Conservation (phyloP, 2,797 vertebrate genomes). For the Spinibarbus caldwelli region DNA sequence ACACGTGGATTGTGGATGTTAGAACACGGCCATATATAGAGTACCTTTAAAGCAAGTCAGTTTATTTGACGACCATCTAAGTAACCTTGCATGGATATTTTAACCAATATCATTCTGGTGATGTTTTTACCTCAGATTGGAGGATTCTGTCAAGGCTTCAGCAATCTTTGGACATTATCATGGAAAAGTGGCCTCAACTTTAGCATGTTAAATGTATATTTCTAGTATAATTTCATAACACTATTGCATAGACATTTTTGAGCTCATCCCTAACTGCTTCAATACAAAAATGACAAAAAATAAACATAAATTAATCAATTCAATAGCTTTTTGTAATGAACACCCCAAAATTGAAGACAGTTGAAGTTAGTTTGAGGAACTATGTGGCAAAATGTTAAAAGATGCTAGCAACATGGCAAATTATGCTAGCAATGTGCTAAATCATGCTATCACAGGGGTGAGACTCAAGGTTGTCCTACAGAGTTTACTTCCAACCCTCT, state of each 20-base stretch:
- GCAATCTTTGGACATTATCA: background rate
- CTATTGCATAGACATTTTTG: background rate
- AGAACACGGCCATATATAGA: too few species aligned
- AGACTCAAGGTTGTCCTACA: too few species aligned
- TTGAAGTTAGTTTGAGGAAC: too few species aligned
- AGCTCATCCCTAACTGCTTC: background rate
- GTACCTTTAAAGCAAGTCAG: background rate
- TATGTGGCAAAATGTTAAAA: too few species aligned
- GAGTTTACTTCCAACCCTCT: too few species aligned
- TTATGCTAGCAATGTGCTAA: too few species aligned
- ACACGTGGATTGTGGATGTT: conserved; percentile 3
- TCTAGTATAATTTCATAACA: background rate
- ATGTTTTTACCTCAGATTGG: background rate
- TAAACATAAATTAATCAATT: too few species aligned
- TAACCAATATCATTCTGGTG: background rate
- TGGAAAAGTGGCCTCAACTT: background rate
- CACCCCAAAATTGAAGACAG: too few species aligned
- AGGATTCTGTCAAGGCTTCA: background rate
- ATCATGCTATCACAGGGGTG: too few species aligned
- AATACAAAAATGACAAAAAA: background rate
- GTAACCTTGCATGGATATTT: background rate
- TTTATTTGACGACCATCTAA: background rate
- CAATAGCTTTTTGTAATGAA: too few species aligned
- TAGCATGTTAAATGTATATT: background rate
- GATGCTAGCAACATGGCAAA: too few species aligned